Evolutionary conservation across 2,888 invertebrate genomes (phyloP), one percentile per base, ranked within the genome.

Genomic region (Lochmaea capreae): DNA sequence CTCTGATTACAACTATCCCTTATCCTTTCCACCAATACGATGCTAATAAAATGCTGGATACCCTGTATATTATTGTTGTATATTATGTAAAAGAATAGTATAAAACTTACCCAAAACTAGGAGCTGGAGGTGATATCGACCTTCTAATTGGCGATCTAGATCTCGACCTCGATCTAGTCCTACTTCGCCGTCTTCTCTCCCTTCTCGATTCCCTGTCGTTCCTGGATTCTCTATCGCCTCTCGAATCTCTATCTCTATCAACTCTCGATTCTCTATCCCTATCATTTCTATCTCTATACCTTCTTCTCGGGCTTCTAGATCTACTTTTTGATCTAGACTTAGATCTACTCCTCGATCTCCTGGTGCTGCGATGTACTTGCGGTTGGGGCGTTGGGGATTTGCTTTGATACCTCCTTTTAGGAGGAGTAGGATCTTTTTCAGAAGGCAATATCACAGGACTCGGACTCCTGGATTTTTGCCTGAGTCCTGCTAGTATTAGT

Each of bases 381-480:
- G 84, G 78, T 10, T 82, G 81, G 12, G 87, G 87, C 46, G 87
- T 84, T 2, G 89, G 90, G 4, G 90, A 90, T 82, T 89, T 89
- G 80, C 90, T 92, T 88, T 92, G 91, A 85, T 95, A 96, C 85
- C 94, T 90, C 84, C 95, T 90, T 82, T 92, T 92, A 57, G 93
- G 93, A 61, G 93, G 93, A 67, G 92, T 91, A 71, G 92, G 92
- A 84, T 92, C 92, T 85, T 93, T 93, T 73, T 92, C 92, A 63
- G 91, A 87, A 76, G 92, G 92, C n/a, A 93, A 87, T n/a, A 82
- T 73, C 81, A 96, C 93, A 0, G 96, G 96, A 76, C 93, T 93
- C 0, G 95, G 95, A 2, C 95, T 94, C 79, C 91, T 91, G 0
- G 96, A 95, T 83, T 90, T 92, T 75, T 91, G 90, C 73, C 96